Conservation (phyloP, 2,888 invertebrate species). For the Patella caerulea region DNA sequence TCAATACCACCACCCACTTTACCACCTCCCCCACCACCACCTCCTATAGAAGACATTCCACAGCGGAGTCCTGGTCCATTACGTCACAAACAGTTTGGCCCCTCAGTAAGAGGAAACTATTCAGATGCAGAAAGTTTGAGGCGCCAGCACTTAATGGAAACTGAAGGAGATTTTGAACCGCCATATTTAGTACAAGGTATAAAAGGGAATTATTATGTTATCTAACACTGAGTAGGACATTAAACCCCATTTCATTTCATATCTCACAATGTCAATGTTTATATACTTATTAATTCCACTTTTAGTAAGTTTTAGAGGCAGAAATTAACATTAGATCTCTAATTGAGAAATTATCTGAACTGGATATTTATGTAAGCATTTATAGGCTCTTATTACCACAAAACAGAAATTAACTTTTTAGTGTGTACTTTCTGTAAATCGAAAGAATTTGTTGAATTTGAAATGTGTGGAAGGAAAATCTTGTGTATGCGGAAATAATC, state of each 20-base stretch:
- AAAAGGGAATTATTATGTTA: conserved; percentile 57
- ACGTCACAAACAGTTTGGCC: conserved; percentile 59
- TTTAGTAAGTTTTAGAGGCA: too few species aligned
- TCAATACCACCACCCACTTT: conserved; percentile 59
- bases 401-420: too few species aligned
- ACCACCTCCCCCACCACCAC: conserved; percentile 63
- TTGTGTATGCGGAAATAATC: background rate
- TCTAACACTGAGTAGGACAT: conserved; percentile 35
- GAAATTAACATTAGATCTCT: too few species aligned
- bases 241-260: too few species aligned
- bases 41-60: conserved; percentile 67
- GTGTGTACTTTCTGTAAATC: too few species aligned
- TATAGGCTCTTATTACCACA: too few species aligned
- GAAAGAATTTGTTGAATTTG: too few species aligned
- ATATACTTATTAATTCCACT: too few species aligned
- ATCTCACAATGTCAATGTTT: too few species aligned
- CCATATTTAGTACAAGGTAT: conserved; percentile 65
- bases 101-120: conserved; percentile 61
- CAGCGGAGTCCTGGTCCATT: conserved; percentile 57
- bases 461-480: too few species aligned
- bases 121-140: conserved; percentile 55
- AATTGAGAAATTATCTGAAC: too few species aligned
- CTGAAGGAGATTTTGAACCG: conserved; percentile 58
- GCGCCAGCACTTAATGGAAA: conserved; percentile 51
- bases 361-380: too few species aligned